Base-by-base conservation (phyloP, 2,113 vertebrate genomes). In the Perca fluviatilis region DNA sequence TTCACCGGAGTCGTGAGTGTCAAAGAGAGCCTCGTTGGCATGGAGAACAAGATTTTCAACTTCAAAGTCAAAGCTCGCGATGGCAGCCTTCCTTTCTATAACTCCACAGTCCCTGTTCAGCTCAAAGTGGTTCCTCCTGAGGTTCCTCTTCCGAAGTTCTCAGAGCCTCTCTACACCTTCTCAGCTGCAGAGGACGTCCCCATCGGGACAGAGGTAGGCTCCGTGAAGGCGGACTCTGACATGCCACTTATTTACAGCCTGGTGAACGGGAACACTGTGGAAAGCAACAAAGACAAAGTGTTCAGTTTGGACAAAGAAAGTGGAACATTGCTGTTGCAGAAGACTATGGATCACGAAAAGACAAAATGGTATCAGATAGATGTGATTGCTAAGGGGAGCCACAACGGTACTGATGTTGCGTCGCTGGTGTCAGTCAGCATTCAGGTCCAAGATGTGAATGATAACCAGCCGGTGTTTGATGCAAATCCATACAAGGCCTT, bases 321-420 rank as follows among this genome's bases (percentile, higher is more conserved):
- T 0, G 98, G 98, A 11, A 93, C 96, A 51, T 83, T 99, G 85
- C 95, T 97, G 63, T 62, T 99, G 80, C 96, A 96, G 86, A 99
- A 98, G 74, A 92, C 94, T 19, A 93, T 99, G 33, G 98, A 99
- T 80, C 97, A 98, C 0, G 98, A 99, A 81, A 97, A 95, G 90
- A 99, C 96, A 30, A 98, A 97, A 74, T 97, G 97, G 97, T 99
- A 99, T 92, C 97, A 97, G 91, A 95, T 99, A 50, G 97, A 99
- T 23, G 95, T 99, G 33, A 95, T 98, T 75, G 98, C 98, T 53
- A 96, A 96, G 50, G 97, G 97, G 46, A 97, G 93, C 75, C 96
- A 98, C 75, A 96, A 97, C 1, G 96, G 97, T 36, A 98, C 96
- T 0, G 93, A 97, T 0, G 91, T 99, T 23, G 96, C 97, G 4